Percentiles rank a stretch among this genome's conserved stretches.
Evolutionary conservation across 92 coral and sea anemone species (phyloP).

Genomic region (Porites rus): DNA sequence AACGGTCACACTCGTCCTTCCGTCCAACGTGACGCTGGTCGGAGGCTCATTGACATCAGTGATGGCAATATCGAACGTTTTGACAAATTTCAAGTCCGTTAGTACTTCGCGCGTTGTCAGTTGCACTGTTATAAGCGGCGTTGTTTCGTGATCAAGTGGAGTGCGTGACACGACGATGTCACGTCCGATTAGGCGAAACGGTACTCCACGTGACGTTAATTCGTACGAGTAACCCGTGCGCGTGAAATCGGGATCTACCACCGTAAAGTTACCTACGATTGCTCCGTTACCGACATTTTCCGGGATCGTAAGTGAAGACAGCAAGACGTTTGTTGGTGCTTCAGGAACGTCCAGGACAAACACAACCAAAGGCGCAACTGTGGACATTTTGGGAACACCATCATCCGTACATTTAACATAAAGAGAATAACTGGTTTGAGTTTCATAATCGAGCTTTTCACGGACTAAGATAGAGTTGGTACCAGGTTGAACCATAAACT

Average conservation of each 20-base stretch:
- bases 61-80: constrained; percentile 55
- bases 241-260: constrained; percentile 70
- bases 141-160: constrained; percentile 75
- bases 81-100: constrained; percentile 60
- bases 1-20: constrained; percentile 56
- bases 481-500: constrained; percentile 77
- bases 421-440: constrained; percentile 54
- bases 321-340: constrained; percentile 61
- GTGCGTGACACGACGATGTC: constrained; percentile 70
- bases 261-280: constrained; percentile 47
- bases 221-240: constrained; percentile 66
- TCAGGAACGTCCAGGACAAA: constrained; percentile 76
- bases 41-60: constrained; percentile 78
- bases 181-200: constrained; percentile 67
- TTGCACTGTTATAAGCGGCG: constrained; percentile 76
- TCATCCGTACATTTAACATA: constrained; percentile 74
- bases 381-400: constrained; percentile 69
- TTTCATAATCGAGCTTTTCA: constrained; percentile 62
- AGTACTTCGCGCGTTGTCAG: constrained; percentile 65
- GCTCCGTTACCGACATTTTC: constrained; percentile 61
- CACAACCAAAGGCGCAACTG: constrained; percentile 54
- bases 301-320: constrained; percentile 54
- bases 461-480: constrained; percentile 75
- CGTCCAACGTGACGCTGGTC: constrained; percentile 62
- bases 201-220: constrained; percentile 75